Evolutionary conservation across 1,140 invertebrate species (phyloP).

Genomic region (Ruditapes philippinarum): DNA sequence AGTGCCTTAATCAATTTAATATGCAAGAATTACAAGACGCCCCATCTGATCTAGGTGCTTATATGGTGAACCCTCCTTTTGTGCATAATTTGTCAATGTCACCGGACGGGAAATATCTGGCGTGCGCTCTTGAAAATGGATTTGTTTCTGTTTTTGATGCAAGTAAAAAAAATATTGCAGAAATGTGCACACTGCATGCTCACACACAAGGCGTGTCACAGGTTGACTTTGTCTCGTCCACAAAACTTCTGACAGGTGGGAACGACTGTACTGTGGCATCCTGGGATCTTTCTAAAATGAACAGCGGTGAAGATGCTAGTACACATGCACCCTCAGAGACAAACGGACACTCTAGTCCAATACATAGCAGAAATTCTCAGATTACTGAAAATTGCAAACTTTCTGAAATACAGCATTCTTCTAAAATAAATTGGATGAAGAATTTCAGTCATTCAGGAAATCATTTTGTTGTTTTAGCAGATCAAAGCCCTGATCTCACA

Average conservation of each 20-base stretch:
- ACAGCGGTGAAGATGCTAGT: constrained; percentile 36
- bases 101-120: constrained; percentile 77
- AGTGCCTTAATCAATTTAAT: constrained; percentile 81
- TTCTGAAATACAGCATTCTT: constrained; percentile 70
- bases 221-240: constrained; percentile 78
- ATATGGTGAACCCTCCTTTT: constrained; percentile 84
- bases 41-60: constrained; percentile 70
- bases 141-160: constrained; percentile 79
- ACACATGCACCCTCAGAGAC: constrained; percentile 23
- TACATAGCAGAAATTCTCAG: constrained; percentile 63
- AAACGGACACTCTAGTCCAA: constrained; percentile 65
- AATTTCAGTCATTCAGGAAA: constrained; percentile 68
- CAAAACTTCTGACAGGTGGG: constrained; percentile 79
- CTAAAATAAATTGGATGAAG: constrained; percentile 84
- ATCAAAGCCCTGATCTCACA: constrained; percentile 78
- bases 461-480: constrained; percentile 75
- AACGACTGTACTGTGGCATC: constrained; percentile 80
- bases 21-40: constrained; percentile 83
- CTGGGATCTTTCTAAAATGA: constrained; percentile 81
- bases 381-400: constrained; percentile 75
- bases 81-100: constrained; percentile 79
- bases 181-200: constrained; percentile 77
- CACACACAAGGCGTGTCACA: constrained; percentile 83
- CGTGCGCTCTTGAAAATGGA: constrained; percentile 83
- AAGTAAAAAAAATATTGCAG: constrained; percentile 74